These are phyloP conservation scores for Arrhamphus sclerolepis DNA, from an alignment of 2,797 vertebrate genomes.

Conservation along the genomic window DNA sequence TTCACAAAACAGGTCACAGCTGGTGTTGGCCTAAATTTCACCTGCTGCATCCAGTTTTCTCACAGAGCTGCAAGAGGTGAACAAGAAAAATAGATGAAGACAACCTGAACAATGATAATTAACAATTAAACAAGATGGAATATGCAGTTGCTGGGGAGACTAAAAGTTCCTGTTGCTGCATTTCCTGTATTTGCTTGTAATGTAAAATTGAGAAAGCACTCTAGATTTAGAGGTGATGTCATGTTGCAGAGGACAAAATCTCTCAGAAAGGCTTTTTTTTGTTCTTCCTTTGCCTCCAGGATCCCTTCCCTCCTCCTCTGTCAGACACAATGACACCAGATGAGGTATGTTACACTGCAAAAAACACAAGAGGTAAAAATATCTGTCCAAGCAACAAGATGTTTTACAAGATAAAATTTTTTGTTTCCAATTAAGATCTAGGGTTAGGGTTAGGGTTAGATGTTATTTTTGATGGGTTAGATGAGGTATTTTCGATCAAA, in stretches of 20 bases:
- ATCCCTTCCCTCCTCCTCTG: constrained; percentile 67
- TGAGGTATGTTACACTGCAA: constrained; percentile 48
- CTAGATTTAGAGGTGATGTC: too few relatives aligned
- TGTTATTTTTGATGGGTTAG: too few relatives aligned
- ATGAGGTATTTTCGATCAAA: too few relatives aligned
- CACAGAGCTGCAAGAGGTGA: too few relatives aligned
- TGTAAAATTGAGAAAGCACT: too few relatives aligned
- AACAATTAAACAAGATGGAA: not conserved
- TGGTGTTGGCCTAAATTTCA: constrained; percentile 36
- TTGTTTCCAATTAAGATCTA: too few relatives aligned
- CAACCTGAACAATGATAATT: not conserved
- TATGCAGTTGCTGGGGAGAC: not conserved
- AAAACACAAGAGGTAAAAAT: not conserved
- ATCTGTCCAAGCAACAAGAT: too few relatives aligned
- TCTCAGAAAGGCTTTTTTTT: not conserved
- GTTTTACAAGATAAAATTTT: too few relatives aligned
- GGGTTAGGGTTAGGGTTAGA: too few relatives aligned
- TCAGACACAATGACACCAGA: constrained; percentile 83
- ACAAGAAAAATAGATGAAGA: not conserved
- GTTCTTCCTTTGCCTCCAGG: constrained; percentile 65
- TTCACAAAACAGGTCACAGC: constrained; percentile 26
- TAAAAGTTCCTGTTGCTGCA: too few relatives aligned
- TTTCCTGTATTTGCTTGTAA: too few relatives aligned
- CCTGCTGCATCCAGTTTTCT: constrained; percentile 13
- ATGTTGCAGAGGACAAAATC: too few relatives aligned